These are phyloP conservation scores for Austrolebias charrua DNA, from an alignment of 2,797 vertebrate species.

Conservation along the genomic window DNA sequence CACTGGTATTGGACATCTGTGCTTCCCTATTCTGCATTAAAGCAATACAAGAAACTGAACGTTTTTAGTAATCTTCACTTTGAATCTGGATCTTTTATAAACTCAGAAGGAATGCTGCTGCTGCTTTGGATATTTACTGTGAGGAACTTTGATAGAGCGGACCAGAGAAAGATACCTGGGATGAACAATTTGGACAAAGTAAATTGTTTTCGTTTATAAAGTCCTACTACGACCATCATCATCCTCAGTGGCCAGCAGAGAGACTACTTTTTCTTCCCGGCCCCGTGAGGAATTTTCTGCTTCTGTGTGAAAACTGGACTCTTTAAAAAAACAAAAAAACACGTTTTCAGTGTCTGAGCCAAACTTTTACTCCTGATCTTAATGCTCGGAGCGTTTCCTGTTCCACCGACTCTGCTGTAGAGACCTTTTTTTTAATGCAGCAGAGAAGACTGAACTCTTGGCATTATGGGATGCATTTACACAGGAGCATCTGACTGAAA, in stretches of 20 bases:
- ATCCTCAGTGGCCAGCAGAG: conserved; percentile 24
- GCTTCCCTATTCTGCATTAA: conserved; percentile 14
- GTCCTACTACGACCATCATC: conserved; percentile 15
- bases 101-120: conserved; percentile 22
- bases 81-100: conserved; percentile 9
- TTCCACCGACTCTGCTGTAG: conserved; percentile 41
- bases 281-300: conserved; percentile 34
- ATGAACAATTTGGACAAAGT: conserved; percentile 18
- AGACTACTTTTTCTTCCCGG: conserved; percentile 22
- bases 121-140: conserved; percentile 28
- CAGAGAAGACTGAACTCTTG: conserved; percentile 15
- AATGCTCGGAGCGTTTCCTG: conserved; percentile 35
- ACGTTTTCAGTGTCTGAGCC: conserved; percentile 29
- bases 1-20: no score
- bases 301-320: conserved; percentile 15
- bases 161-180: conserved; percentile 25
- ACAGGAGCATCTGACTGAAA: conserved; percentile 17
- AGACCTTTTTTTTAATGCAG: conserved; percentile 31
- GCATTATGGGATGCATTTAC: conserved; percentile 17
- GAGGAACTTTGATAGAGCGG: conserved; percentile 43
- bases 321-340: conserved; percentile 19
- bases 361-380: conserved; percentile 28
- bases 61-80: conserved; percentile 15
- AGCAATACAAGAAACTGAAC: conserved; percentile 38
- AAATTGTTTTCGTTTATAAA: conserved; percentile 18